Evolutionary conservation across 2,797 vertebrate species (phyloP).

Genomic region (Malurus splendens): DNA sequence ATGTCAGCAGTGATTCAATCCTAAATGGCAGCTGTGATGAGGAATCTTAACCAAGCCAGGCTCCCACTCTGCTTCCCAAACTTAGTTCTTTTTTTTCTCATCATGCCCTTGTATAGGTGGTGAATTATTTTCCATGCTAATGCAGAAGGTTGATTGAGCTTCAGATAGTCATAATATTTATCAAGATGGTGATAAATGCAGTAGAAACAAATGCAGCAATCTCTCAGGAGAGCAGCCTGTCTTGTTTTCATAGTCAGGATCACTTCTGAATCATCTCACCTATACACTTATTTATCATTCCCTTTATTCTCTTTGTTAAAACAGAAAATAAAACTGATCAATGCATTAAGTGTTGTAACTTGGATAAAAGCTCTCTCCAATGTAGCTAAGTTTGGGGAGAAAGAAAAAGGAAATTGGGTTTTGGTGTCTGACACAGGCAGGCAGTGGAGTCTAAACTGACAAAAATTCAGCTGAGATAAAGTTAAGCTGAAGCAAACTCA

Average conservation of each 20-base stretch:
- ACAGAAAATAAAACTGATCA: not conserved
- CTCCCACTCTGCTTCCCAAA: not conserved
- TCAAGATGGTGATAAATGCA: not conserved
- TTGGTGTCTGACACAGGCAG: not conserved
- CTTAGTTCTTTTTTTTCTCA: not conserved
- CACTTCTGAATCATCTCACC: not conserved
- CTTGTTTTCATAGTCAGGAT: not conserved
- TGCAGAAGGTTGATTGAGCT: not conserved
- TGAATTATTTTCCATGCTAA: not conserved
- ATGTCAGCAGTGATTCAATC: not conserved
- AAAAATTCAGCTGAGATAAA: not conserved
- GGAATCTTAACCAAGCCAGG: not conserved
- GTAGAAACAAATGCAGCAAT: not conserved
- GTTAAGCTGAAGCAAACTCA: not conserved
- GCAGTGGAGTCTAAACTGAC: not conserved
- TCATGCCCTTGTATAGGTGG: not conserved
- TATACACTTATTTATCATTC: not conserved
- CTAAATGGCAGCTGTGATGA: not conserved
- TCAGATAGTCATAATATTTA: not conserved
- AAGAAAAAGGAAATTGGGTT: not conserved
- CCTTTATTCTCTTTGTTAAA: not conserved
- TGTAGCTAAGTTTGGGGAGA: not conserved
- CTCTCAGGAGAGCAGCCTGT: not conserved
- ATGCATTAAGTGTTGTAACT: not conserved
- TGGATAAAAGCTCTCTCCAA: not conserved